Evolutionary conservation across 2,113 vertebrate species (phyloP).

Genomic region (Phalacrocorax brasilianus): DNA sequence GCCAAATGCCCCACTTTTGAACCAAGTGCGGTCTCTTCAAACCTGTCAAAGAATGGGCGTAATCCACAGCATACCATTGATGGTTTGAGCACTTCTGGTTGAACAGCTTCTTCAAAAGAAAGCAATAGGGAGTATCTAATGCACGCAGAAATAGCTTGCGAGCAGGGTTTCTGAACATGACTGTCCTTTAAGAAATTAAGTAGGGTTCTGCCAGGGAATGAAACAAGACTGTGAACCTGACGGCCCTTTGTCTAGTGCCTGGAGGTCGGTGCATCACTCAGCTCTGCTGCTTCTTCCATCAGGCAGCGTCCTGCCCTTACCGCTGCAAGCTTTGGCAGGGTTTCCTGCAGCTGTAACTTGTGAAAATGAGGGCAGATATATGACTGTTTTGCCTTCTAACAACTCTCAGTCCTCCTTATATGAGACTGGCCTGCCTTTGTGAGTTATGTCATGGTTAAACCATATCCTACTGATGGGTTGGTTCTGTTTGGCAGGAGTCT

Average conservation of each 20-base stretch:
- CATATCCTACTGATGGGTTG: background rate
- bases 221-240: background rate
- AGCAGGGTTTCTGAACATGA: background rate
- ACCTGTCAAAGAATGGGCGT: background rate
- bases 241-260: accelerated
- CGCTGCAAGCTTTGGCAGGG: background rate
- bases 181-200: background rate
- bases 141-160: background rate
- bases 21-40: background rate
- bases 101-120: background rate
- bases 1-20: background rate
- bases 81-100: background rate
- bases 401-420: background rate
- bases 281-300: background rate
- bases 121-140: background rate
- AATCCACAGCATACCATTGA: background rate
- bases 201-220: background rate
- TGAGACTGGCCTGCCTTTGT: background rate
- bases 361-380: background rate
- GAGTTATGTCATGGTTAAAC: background rate
- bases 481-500: background rate
- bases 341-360: background rate
- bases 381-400: background rate
- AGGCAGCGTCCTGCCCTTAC: background rate
- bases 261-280: accelerated